Evolutionary conservation across 2,888 invertebrate genomes (phyloP).

Genomic region (Oeneis ivallda): DNA sequence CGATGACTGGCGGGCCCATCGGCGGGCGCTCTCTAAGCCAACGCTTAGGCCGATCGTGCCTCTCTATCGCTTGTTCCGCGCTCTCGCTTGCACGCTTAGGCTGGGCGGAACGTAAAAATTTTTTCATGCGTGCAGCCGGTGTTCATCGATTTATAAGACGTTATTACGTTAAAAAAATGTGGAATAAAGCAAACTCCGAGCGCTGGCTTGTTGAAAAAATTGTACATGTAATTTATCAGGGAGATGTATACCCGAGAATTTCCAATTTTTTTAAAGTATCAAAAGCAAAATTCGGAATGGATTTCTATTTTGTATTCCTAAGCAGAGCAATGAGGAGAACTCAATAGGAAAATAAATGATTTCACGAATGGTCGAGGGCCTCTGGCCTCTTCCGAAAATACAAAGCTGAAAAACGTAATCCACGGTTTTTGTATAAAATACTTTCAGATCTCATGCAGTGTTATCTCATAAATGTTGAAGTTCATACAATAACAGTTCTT

Average conservation of each 20-base stretch:
- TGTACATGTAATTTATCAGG: constrained; percentile 25
- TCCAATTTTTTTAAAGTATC: constrained; percentile 28
- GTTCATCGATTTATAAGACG: too few relatives aligned
- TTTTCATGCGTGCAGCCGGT: too few relatives aligned
- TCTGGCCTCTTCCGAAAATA: constrained; percentile 27
- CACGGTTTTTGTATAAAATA: constrained; percentile 20
- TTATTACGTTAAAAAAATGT: too few relatives aligned
- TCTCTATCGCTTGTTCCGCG: too few relatives aligned
- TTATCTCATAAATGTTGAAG: constrained; percentile 3
- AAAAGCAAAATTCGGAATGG: constrained; percentile 18
- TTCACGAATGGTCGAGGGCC: constrained; percentile 32
- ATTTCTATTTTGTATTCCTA: constrained; percentile 34
- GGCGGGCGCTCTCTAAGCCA: too few relatives aligned
- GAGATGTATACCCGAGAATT: constrained; percentile 17
- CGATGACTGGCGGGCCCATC: too few relatives aligned
- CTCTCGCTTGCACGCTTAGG: too few relatives aligned
- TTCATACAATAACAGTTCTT: background rate
- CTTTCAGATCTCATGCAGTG: constrained; percentile 5
- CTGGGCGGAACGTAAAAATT: too few relatives aligned
- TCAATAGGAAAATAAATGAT: constrained; percentile 40
- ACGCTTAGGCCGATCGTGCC: too few relatives aligned
- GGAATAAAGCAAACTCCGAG: background rate
- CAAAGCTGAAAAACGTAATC: constrained; percentile 28
- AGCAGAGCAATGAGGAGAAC: constrained; percentile 33
- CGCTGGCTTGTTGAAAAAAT: constrained; percentile 9